These are phyloP conservation scores for Calyptommatus sinebrachiatus DNA, from an alignment of 2,113 vertebrate species.

Conservation along the genomic window DNA sequence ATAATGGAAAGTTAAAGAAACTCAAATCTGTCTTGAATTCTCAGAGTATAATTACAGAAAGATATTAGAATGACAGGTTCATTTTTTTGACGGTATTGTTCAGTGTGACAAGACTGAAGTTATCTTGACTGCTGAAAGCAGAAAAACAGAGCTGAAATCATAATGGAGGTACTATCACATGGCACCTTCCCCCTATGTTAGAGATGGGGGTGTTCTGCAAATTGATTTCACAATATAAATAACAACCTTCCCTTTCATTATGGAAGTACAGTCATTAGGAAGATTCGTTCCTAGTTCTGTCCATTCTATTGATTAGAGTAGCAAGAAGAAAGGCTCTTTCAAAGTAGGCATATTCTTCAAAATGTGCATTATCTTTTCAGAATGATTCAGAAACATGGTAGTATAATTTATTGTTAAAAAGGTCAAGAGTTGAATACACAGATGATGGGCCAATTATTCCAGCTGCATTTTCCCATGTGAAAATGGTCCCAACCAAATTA, in stretches of 20 bases:
- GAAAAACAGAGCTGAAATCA: conserved; percentile 62
- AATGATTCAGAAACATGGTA: accelerated
- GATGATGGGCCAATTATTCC: not conserved
- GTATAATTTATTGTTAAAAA: not conserved
- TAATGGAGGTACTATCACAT: conserved; percentile 65
- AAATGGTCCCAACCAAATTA: not conserved
- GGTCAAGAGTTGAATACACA: accelerated
- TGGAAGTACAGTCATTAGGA: accelerated
- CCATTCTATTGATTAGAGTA: not conserved
- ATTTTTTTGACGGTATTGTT: conserved; percentile 64
- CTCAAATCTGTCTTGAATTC: conserved; percentile 39
- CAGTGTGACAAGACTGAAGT: conserved; percentile 61
- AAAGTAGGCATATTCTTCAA: not conserved
- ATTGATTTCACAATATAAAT: not conserved
- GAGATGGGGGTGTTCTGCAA: conserved; percentile 16
- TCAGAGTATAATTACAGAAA: conserved; percentile 50
- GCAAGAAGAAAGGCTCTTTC: no score
- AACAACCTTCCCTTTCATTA: conserved; percentile 20
- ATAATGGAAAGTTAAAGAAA: conserved; percentile 42
- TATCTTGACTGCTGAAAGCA: conserved; percentile 57
- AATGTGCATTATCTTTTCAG: not conserved
- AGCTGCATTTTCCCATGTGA: not conserved
- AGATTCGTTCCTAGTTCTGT: not conserved
- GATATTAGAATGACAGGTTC: conserved; percentile 61
- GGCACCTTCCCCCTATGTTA: conserved; percentile 47